These are phyloP conservation scores for Drosophila parthenogenetica DNA, from an alignment of 2,888 invertebrate species.

Conservation along the genomic window DNA sequence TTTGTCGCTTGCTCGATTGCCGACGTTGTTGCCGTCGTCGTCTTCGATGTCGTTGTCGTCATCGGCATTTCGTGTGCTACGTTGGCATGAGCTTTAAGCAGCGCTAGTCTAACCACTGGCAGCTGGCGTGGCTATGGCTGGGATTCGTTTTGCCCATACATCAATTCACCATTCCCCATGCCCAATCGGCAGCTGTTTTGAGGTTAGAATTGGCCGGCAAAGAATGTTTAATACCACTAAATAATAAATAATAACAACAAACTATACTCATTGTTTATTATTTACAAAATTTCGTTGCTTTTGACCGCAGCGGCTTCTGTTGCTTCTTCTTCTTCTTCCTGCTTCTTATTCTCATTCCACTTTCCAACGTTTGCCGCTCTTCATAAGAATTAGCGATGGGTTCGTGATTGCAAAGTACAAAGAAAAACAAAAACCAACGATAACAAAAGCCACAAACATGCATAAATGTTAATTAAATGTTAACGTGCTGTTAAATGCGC, in stretches of 20 bases:
- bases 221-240: constrained; percentile 1
- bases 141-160: constrained; percentile 43
- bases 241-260: constrained; percentile 49
- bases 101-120: constrained; percentile 36
- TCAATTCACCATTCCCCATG: constrained; percentile 16
- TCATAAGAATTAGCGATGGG: constrained; percentile 38
- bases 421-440: background rate
- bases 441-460: background rate
- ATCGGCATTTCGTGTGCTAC: constrained; percentile 59
- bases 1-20: constrained; percentile 55
- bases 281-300: constrained; percentile 41
- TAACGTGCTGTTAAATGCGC: constrained; percentile 1
- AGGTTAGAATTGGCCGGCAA: constrained; percentile 55
- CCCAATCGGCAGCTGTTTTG: constrained; percentile 21
- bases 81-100: constrained; percentile 49
- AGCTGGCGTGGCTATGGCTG: constrained; percentile 51
- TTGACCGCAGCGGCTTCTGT: constrained; percentile 8
- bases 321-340: background rate
- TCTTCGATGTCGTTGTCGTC: constrained; percentile 29
- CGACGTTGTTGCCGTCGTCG: constrained; percentile 41
- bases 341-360: constrained; percentile 7
- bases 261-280: constrained; percentile 55
- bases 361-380: constrained; percentile 25
- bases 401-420: background rate
- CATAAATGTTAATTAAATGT: constrained; percentile 11